A percentile compares a stretch with the other conserved stretches of the same genome.
Evolutionary conservation across 2,888 invertebrate genomes (phyloP).

Genomic region (Sphaeridia pumilis): DNA sequence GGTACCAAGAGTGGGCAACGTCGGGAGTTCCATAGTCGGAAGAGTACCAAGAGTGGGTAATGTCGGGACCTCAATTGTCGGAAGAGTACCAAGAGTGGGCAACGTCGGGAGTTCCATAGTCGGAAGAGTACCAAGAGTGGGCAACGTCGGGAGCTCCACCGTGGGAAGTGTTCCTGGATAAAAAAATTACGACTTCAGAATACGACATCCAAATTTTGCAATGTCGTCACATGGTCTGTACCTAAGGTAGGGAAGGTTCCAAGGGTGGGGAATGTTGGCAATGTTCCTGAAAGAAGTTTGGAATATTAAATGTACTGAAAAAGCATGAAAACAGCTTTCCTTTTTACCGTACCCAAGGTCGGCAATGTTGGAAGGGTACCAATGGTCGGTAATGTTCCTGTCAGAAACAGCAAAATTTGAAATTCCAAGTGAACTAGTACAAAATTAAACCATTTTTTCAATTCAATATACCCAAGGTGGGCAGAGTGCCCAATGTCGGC

Average conservation of each 20-base stretch:
- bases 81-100: neutral
- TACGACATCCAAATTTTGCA: neutral
- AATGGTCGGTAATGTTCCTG: neutral
- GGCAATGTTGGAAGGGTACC: neutral
- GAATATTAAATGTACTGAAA: too few species aligned
- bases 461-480: slow-evolving; percentile 2
- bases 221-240: neutral
- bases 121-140: neutral
- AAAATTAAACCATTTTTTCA: too few species aligned
- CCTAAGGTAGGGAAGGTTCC: slow-evolving; percentile 3
- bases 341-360: too few species aligned
- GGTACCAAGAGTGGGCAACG: neutral
- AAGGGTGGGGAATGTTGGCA: slow-evolving; percentile 12
- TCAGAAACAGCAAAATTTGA: neutral
- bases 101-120: neutral
- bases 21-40: neutral
- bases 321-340: too few species aligned
- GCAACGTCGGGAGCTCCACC: neutral
- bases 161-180: too few species aligned
- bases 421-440: too few species aligned
- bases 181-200: too few species aligned
- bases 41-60: neutral
- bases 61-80: neutral
- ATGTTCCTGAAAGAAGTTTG: too few species aligned
- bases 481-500: neutral